Evolutionary conservation across 2,888 invertebrate genomes (phyloP).

Genomic region (Cephonodes hylas): DNA sequence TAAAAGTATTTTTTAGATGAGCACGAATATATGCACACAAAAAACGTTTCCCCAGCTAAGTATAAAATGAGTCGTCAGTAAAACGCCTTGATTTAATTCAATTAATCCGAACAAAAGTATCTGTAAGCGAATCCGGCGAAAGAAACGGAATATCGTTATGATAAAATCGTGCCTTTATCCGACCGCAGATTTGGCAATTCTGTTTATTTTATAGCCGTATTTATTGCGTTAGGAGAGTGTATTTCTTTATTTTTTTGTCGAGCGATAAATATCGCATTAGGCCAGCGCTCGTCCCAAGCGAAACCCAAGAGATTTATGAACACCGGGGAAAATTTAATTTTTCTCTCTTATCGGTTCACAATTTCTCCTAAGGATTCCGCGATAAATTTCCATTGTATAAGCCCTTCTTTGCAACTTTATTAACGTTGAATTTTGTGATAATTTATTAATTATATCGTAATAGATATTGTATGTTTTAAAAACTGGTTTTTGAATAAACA

Average conservation of each 20-base stretch:
- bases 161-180: background rate
- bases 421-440: background rate
- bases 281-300: constrained; percentile 44
- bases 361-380: constrained; percentile 43
- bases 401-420: background rate
- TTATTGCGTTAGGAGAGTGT: constrained; percentile 62
- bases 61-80: background rate
- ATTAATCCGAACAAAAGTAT: constrained; percentile 1
- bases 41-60: background rate
- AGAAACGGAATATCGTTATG: constrained; percentile 1
- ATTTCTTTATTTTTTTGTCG: constrained; percentile 58
- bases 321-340: constrained; percentile 54
- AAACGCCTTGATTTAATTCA: background rate
- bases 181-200: constrained; percentile 33
- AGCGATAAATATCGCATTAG: constrained; percentile 75
- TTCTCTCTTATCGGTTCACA: constrained; percentile 49
- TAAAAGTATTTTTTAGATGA: too few relatives aligned
- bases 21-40: background rate
- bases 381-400: constrained; percentile 29
- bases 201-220: constrained; percentile 55
- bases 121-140: background rate
- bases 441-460: background rate
- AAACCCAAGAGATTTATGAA: constrained; percentile 58
- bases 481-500: too few relatives aligned
- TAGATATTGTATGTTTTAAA: too few relatives aligned